A percentile compares a stretch with the other conserved stretches of the same genome.
Conservation (phyloP, 2,113 vertebrate species). For the Cyprinus carpio region DNA sequence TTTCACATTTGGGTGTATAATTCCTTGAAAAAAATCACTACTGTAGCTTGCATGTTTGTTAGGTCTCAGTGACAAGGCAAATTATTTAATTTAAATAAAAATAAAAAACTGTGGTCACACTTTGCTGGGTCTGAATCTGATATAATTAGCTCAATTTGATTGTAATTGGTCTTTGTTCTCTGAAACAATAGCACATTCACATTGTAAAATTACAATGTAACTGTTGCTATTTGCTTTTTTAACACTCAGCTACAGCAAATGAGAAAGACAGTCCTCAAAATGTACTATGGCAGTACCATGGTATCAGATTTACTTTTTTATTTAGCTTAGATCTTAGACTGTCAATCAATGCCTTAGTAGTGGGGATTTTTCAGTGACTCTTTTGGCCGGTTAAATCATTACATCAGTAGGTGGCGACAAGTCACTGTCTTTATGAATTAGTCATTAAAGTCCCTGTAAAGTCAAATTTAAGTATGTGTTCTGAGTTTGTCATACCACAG, state of each 20-base stretch:
- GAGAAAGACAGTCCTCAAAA: not conserved
- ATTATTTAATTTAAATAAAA: not conserved
- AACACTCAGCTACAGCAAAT: not conserved
- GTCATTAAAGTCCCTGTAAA: no score
- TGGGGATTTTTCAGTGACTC: not conserved
- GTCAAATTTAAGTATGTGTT: no score
- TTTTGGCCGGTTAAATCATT: not conserved
- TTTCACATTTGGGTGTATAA: not conserved
- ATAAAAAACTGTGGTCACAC: not conserved
- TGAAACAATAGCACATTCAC: not conserved
- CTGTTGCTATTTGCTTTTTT: not conserved
- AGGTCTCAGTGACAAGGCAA: not conserved
- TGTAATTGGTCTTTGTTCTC: slow-evolving; percentile 24
- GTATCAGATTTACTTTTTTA: not conserved
- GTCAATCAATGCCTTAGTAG: not conserved
- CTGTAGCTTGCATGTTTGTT: not conserved
- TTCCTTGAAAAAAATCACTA: not conserved
- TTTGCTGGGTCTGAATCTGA: no score
- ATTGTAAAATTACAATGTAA: not conserved
- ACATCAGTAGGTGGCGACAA: not conserved
- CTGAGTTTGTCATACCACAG: no score
- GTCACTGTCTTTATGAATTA: not conserved
- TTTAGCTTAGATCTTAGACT: not conserved
- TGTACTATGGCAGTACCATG: not conserved
- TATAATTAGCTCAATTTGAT: not conserved